A percentile compares a stretch with the other conserved stretches of the same genome.
Conservation (phyloP, 2,113 vertebrate genomes). For the Nannobrachium achirus region DNA sequence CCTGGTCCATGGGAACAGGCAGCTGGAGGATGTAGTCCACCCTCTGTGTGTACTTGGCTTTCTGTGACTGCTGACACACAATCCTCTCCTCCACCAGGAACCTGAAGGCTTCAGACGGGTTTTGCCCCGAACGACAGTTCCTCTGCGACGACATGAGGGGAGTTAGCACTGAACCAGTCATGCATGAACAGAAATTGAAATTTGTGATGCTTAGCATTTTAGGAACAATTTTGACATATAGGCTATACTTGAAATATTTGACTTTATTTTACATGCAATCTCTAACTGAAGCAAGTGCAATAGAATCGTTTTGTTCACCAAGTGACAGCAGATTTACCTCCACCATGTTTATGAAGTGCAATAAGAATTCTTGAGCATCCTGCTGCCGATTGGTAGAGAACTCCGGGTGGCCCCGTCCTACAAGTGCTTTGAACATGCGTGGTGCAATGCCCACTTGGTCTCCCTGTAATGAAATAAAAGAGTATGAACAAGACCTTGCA, state of each 20-base stretch:
- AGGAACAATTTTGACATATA: too few relatives aligned
- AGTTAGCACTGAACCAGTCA: not conserved
- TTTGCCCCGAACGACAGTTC: conserved; percentile 94
- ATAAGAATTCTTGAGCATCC: conserved; percentile 97
- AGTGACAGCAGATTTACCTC: conserved; percentile 82
- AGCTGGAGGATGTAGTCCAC: conserved; percentile 98
- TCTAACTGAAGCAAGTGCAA: too few relatives aligned
- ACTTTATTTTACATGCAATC: too few relatives aligned
- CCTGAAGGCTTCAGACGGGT: conserved; percentile 96
- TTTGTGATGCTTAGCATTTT: too few relatives aligned
- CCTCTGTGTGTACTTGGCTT: conserved; percentile 97
- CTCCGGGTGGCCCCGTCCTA: conserved; percentile 95
- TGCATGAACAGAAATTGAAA: too few relatives aligned
- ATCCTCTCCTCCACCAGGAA: conserved; percentile 97
- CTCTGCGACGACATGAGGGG: conserved; percentile 77
- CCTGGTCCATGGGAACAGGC: conserved; percentile 96
- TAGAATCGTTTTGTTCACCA: not conserved
- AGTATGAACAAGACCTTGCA: not conserved
- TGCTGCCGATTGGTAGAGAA: conserved; percentile 99
- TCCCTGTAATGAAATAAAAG: conserved; percentile 84
- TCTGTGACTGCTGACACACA: conserved; percentile 95
- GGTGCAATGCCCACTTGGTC: conserved; percentile 94
- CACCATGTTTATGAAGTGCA: conserved; percentile 99
- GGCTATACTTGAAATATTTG: too few relatives aligned
- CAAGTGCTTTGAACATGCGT: conserved; percentile 96